phyloP scores from a whole-genome alignment of 2,113 vertebrate genomes.

The Gavialis gangeticus region DNA sequence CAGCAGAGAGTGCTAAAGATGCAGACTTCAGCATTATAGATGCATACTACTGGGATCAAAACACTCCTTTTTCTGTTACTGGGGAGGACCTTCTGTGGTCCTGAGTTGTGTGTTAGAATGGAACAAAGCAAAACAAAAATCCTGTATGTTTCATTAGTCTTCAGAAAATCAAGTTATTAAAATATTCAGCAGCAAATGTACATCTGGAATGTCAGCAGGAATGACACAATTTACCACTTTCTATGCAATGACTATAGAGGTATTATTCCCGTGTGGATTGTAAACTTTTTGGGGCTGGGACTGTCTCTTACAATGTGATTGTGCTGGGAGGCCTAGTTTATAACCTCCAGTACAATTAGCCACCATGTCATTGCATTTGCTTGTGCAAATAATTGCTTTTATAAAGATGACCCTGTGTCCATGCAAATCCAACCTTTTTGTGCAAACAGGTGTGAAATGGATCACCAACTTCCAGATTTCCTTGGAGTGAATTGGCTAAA shows the following conservation, averaged over 20 bases:
- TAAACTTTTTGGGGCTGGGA: not conserved
- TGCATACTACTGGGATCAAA: not conserved
- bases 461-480: fast-evolving
- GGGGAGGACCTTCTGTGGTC: not conserved
- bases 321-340: not conserved
- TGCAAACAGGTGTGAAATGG: not conserved
- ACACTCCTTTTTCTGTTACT: conserved; percentile 14
- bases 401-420: not conserved
- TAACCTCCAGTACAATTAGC: conserved; percentile 22
- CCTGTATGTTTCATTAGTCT: not conserved
- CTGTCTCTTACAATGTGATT: not conserved
- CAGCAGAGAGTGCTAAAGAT: conserved; percentile 52
- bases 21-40: not conserved
- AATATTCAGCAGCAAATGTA: not conserved
- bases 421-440: not conserved
- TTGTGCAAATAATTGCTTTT: not conserved
- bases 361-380: not conserved
- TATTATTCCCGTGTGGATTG: not conserved
- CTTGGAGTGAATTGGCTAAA: not conserved
- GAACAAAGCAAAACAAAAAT: not conserved
- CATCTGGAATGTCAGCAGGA: not conserved
- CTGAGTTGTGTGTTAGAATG: conserved; percentile 18
- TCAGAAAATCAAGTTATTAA: not conserved
- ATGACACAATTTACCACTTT: not conserved
- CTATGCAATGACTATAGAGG: not conserved